phyloP scores from a whole-genome alignment of 2,888 invertebrate genomes.

The Coremacera marginata region DNA sequence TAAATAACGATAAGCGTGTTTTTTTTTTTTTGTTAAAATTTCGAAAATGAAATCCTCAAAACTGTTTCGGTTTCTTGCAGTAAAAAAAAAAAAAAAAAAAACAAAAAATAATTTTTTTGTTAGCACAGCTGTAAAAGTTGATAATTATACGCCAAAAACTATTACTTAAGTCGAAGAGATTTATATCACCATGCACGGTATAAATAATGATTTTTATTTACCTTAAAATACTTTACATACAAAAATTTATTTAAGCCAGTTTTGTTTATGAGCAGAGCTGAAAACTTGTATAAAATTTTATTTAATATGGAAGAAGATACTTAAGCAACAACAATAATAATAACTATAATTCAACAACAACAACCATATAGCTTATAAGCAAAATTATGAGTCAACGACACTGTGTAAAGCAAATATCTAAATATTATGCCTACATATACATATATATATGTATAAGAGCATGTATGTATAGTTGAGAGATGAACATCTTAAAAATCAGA shows the following conservation, averaged over 20 bases:
- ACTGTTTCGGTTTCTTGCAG: slow-evolving; percentile 50
- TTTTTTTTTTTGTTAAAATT: neutral
- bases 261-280: no score
- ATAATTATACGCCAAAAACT: no score
- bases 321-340: slow-evolving; percentile 16
- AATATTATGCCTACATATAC: slow-evolving; percentile 34
- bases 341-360: neutral
- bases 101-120: neutral
- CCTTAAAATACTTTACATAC: no score
- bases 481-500: neutral
- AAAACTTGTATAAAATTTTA: neutral
- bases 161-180: neutral
- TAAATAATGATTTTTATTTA: no score
- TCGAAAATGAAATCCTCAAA: slow-evolving; percentile 44
- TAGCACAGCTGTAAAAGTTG: neutral
- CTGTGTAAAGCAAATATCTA: slow-evolving; percentile 57
- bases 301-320: neutral
- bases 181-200: no score
- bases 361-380: slow-evolving; percentile 16
- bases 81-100: slow-evolving; percentile 33
- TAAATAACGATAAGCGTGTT: neutral
- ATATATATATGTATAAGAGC: neutral
- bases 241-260: no score
- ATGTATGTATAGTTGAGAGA: neutral
- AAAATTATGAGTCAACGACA: slow-evolving; percentile 32